phyloP scores from a whole-genome alignment of 2,797 vertebrate species.

The Petrocephalus schoutedeni region DNA sequence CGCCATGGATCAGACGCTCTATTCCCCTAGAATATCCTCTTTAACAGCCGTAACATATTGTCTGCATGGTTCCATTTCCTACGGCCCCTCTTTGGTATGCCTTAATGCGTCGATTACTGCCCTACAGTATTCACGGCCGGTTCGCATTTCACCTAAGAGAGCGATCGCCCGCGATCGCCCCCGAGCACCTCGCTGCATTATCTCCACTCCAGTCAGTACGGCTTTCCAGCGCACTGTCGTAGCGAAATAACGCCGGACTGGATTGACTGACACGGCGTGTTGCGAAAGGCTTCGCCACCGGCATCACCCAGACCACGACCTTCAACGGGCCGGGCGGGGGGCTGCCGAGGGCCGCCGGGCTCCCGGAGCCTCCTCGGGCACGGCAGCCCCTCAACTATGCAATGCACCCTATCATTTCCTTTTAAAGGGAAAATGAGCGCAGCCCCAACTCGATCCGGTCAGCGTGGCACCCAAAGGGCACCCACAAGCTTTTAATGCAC shows the following conservation, averaged over 20 bases:
- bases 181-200: not conserved
- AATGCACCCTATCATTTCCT: not conserved
- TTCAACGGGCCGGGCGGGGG: not conserved
- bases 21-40: not conserved
- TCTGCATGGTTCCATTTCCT: not conserved
- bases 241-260: not conserved
- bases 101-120: conserved; percentile 4
- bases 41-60: not conserved
- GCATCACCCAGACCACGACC: not conserved
- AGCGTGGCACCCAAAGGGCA: not conserved
- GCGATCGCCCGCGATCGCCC: not conserved
- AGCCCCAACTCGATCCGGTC: not conserved
- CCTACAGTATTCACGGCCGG: not conserved
- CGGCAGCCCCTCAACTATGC: not conserved
- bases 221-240: not conserved
- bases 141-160: not conserved
- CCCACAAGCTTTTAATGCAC: not conserved
- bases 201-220: not conserved
- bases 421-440: not conserved
- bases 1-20: not conserved
- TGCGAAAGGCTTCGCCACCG: not conserved
- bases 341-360: not conserved
- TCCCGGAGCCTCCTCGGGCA: not conserved
- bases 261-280: not conserved
- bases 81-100: not conserved